A percentile compares a stretch with the other conserved stretches of the same genome.
Evolutionary conservation across 2,797 vertebrate species (phyloP).

Genomic region (Acridotheres tristis): DNA sequence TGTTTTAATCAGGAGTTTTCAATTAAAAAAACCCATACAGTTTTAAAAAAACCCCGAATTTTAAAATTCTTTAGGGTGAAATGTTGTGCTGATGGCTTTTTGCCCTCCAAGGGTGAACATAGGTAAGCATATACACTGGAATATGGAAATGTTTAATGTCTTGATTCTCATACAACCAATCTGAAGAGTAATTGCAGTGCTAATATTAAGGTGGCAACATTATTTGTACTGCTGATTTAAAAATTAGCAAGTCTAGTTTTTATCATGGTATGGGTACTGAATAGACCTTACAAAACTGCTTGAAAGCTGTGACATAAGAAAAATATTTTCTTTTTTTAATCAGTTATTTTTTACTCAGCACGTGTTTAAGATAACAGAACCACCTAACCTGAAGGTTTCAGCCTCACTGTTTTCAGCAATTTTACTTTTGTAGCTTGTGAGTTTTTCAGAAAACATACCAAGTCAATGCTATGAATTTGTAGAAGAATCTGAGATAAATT

Average conservation of each 20-base stretch:
- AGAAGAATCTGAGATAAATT: not conserved
- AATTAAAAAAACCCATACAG: no score
- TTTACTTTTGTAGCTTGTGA: not conserved
- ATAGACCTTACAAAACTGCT: not conserved
- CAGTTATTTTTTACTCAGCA: not conserved
- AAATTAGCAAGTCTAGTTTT: not conserved
- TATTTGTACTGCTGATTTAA: not conserved
- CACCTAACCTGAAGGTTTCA: not conserved
- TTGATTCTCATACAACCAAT: not conserved
- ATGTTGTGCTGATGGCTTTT: not conserved
- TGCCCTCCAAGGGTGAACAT: not conserved
- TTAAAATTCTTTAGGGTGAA: not conserved
- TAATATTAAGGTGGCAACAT: not conserved
- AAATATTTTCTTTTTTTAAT: not conserved
- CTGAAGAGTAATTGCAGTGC: not conserved
- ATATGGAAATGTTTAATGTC: not conserved
- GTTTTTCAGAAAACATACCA: not conserved
- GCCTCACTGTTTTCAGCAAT: not conserved
- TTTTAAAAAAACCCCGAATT: not conserved
- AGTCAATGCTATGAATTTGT: not conserved
- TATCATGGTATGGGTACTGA: not conserved
- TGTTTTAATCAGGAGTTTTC: not conserved
- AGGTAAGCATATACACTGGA: not conserved
- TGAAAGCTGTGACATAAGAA: not conserved
- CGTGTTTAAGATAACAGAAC: not conserved